Percentiles rank a stretch among this genome's conserved stretches.
These are phyloP conservation scores for Oreotrochilus melanogaster DNA, from an alignment of 2,113 vertebrate species.

Conservation along the genomic window DNA sequence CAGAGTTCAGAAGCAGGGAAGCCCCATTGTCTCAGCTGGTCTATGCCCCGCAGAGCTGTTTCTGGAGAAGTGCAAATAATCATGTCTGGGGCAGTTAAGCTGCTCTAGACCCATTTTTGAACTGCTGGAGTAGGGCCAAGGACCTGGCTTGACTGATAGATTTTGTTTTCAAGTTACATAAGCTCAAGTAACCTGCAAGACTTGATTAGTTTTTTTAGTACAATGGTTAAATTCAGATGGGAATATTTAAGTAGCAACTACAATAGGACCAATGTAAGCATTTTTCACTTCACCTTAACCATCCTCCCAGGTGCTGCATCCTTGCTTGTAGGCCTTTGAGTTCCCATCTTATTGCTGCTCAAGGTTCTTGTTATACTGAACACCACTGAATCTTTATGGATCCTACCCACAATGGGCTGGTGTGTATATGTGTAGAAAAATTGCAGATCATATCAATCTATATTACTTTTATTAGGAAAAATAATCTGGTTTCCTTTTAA, in stretches of 20 bases:
- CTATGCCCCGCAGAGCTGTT: neutral
- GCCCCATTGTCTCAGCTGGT: neutral
- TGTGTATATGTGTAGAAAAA: neutral
- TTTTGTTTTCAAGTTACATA: conserved; percentile 56
- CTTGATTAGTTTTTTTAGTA: conserved; percentile 4
- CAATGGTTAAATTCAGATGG: conserved; percentile 14
- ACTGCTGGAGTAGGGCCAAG: conserved; percentile 15
- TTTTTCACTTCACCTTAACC: neutral
- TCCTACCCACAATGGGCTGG: neutral
- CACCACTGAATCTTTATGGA: neutral
- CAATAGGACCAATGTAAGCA: neutral
- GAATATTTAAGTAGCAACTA: conserved; percentile 4
- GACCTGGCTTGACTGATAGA: conserved; percentile 54
- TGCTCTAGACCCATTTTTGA: conserved; percentile 25
- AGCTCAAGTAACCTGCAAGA: conserved; percentile 10
- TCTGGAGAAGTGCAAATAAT: conserved; percentile 23
- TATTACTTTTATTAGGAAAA: neutral
- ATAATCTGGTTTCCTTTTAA: neutral
- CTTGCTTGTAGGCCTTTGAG: neutral
- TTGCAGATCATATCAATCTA: neutral
- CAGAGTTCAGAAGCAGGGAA: neutral
- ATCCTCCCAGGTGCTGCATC: neutral
- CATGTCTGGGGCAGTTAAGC: conserved; percentile 29
- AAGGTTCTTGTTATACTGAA: neutral
- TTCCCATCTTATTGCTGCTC: neutral